Conservation (phyloP, 2,888 invertebrate genomes). For the Ashinkailepas kermadecensis region DNA sequence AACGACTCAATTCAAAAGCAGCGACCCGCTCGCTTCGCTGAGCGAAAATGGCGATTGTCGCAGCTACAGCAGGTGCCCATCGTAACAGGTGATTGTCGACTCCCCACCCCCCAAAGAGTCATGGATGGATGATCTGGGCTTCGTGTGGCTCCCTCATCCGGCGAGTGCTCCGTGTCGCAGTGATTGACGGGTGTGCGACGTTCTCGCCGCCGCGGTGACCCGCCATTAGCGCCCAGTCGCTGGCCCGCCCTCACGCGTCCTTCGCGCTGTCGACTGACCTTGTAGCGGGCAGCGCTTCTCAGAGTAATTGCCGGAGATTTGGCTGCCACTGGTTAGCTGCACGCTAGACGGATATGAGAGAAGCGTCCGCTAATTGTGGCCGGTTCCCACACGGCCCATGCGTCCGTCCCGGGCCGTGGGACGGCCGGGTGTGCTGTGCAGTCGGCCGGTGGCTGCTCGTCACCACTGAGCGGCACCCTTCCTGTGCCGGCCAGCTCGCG, state of each 20-base stretch:
- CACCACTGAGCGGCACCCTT: background rate
- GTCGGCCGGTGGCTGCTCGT: background rate
- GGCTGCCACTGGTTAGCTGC: background rate
- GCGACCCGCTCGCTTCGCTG: too few relatives aligned
- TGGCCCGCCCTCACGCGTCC: background rate
- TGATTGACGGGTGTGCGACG: background rate
- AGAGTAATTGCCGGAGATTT: background rate
- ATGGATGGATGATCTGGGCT: too few relatives aligned
- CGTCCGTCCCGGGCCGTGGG: background rate
- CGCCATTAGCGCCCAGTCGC: background rate
- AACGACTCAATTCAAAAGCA: too few relatives aligned
- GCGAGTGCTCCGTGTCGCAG: too few relatives aligned
- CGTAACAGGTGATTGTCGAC: too few relatives aligned
- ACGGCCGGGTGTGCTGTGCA: background rate
- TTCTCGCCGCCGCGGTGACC: too few relatives aligned
- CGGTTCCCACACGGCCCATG: background rate
- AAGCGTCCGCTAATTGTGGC: background rate
- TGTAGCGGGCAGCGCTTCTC: background rate
- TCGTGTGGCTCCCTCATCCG: too few relatives aligned
- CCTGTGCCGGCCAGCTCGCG: background rate
- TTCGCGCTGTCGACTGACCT: background rate
- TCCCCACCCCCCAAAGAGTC: too few relatives aligned
- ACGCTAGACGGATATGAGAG: background rate
- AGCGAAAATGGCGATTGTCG: too few relatives aligned
- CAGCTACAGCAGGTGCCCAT: too few relatives aligned